Conservation (phyloP, 92 coral and sea anemone species). For the Scolanthus callimorphus region DNA sequence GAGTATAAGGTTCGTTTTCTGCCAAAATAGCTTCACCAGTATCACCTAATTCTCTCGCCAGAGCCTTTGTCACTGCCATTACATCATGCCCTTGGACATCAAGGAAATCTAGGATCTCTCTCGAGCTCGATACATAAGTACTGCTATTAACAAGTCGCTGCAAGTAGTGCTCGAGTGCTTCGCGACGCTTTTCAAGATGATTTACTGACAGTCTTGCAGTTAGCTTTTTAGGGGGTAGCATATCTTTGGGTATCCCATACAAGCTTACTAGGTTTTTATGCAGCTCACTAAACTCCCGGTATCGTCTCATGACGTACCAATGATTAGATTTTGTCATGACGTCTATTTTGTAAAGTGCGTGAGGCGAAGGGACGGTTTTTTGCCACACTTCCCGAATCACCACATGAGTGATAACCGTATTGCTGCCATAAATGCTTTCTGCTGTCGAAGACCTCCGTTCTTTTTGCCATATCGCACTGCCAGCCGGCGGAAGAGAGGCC, state of each 20-base stretch:
- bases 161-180: constrained; percentile 88
- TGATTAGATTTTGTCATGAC: constrained; percentile 98
- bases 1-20: constrained; percentile 56
- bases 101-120: constrained; percentile 80
- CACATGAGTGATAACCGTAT: constrained; percentile 81
- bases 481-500: constrained; percentile 84
- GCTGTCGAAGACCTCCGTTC: constrained; percentile 68
- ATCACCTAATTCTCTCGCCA: constrained; percentile 68
- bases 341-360: constrained; percentile 93
- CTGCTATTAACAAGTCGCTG: constrained; percentile 95
- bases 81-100: constrained; percentile 92
- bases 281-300: constrained; percentile 78
- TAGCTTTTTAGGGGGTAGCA: constrained; percentile 90
- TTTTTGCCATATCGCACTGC: constrained; percentile 93
- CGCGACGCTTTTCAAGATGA: constrained; percentile 78
- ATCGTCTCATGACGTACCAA: constrained; percentile 92
- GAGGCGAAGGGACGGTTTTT: constrained; percentile 77
- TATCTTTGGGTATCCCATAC: constrained; percentile 91
- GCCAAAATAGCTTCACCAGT: constrained; percentile 61
- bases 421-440: constrained; percentile 44
- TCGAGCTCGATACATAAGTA: constrained; percentile 81
- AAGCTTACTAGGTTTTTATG: constrained; percentile 71
- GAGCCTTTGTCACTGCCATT: constrained; percentile 71
- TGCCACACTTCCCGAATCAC: constrained; percentile 98
- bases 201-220: constrained; percentile 72